Base-by-base conservation (phyloP, 2,888 invertebrate genomes). In the Drosophila testacea region DNA sequence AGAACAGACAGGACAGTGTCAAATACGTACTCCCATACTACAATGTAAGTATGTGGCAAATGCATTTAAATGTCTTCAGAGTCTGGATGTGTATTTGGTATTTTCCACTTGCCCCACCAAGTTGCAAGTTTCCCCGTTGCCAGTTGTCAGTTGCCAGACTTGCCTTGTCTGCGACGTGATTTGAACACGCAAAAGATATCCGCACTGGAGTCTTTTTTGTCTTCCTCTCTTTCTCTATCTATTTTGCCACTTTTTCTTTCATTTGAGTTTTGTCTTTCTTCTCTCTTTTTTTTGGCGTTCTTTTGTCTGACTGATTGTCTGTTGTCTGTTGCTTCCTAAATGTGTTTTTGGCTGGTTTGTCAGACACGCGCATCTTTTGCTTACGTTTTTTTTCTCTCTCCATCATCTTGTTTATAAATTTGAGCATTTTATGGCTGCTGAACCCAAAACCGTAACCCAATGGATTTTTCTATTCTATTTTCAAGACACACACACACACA, bases 101-200 rank as follows among this genome's bases (percentile, higher is more conserved):
- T 16, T 55, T 46, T n/a, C 16, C 28, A 5, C 30, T 39, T 47
- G 27, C 50, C 59, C 56, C 36, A 32, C 36, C 36, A 34, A 30
- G 32, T 42, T 54, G 32, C 22, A 22, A 22, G 22, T 22, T 22
- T 22, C 22, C 54, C 11, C 42, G 55, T 44, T 51, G 50, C 34
- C 47, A 30, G 44, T 22, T 38, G 16, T 1, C 16, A 16, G 16
- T n/a, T 30, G 71, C 47, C 57, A 83, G 63, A 78, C 83, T 73
- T 80, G 83, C 63, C 73, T 44, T 65, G 81, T 85, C 81, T 83
- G 81, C 79, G 65, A 87, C 88, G 83, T 83, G 85, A 85, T 85
- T 83, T 68, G 88, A 73, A 83, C 82, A 71, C 80, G 85, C 69
- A 88, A 83, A 72, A 81, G 38, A 87, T 72, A 83, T 83, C 81